Evolutionary conservation across 2,797 vertebrate species (phyloP), one percentile per base, ranked within the genome.

Genomic region (Aeoliscus strigatus): DNA sequence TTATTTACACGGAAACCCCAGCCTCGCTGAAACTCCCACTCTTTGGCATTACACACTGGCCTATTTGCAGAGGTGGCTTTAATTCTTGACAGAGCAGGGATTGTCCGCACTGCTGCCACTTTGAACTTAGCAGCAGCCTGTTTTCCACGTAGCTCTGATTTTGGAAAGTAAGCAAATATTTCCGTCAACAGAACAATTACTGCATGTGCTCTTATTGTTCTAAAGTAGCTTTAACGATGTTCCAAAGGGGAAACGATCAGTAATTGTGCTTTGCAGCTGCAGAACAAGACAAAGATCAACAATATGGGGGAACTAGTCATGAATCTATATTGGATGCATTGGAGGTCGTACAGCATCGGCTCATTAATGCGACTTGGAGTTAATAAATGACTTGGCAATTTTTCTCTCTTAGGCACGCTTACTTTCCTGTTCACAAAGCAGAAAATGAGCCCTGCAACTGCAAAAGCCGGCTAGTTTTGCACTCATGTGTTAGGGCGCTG

Each of bases 1-100:
- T 91, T 90, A 89, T 90, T 91, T 87, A 89, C 88, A 88, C 75
- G 75, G 86, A 86, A 87, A 86, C 77, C 86, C 77, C 85, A 80
- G 73, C 70, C 81, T 66, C 59, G 61, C 76, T 82, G 77, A 86
- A 79, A 72, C 82, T 77, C 75, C 82, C 81, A 74, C 79, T 84
- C 83, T 70, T 58, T 66, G 80, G 85, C 83, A 75, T 74, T 82
- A 83, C 86, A 88, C 79, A 82, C 77, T 80, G 83, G 82, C 65
- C 81, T 90, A 77, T 88, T 89, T 89, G 81, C 88, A 82, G 83
- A 84, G 85, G 82, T 86, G 81, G 77, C 77, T 87, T 80, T 87
- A 85, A 87, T 86, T 87, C 86, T 83, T 86, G 69, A 75, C 84
- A 85, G 84, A 84, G 81, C 72, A 59, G 52, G 79, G 77, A 82